Conservation (phyloP, 2,797 vertebrate species). For the Pseudomugil tenellus region DNA sequence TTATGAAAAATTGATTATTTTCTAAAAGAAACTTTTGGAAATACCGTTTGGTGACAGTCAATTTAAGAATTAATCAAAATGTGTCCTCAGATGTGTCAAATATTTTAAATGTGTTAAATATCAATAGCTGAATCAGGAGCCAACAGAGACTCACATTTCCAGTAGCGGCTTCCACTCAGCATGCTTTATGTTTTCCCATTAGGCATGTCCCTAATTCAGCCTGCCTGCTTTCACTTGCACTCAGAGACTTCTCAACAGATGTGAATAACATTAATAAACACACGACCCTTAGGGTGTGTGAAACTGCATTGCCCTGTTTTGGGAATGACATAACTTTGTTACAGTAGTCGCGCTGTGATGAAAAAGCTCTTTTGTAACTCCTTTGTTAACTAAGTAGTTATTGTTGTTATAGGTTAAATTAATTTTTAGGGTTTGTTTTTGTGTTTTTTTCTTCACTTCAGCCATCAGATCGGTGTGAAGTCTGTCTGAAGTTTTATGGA, state of each 20-base stretch:
- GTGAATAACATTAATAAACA: conserved; percentile 8
- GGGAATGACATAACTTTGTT: conserved; percentile 6
- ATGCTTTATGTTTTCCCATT: conserved; percentile 47
- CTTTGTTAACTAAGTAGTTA: neutral
- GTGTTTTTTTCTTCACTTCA: neutral
- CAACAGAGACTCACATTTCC: neutral
- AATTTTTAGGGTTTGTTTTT: neutral
- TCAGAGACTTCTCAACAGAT: conserved; percentile 46
- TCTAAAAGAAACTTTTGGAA: too few relatives aligned
- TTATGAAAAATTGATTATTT: too few relatives aligned
- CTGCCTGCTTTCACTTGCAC: conserved; percentile 32
- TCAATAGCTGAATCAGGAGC: neutral
- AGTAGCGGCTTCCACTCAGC: conserved; percentile 16
- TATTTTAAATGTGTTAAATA: too few relatives aligned
- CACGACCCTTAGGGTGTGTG: conserved; percentile 14
- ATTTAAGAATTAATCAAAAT: too few relatives aligned
- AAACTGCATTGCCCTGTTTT: conserved; percentile 11
- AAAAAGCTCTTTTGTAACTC: neutral
- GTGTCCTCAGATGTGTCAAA: too few relatives aligned
- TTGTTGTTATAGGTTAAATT: neutral
- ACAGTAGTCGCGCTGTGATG: neutral
- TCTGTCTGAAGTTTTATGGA: neutral
- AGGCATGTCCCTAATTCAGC: conserved; percentile 46
- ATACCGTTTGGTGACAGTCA: too few relatives aligned
- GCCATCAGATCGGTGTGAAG: neutral